Conservation (phyloP, 2,888 invertebrate genomes). For the Meliscaeva auricollis region DNA sequence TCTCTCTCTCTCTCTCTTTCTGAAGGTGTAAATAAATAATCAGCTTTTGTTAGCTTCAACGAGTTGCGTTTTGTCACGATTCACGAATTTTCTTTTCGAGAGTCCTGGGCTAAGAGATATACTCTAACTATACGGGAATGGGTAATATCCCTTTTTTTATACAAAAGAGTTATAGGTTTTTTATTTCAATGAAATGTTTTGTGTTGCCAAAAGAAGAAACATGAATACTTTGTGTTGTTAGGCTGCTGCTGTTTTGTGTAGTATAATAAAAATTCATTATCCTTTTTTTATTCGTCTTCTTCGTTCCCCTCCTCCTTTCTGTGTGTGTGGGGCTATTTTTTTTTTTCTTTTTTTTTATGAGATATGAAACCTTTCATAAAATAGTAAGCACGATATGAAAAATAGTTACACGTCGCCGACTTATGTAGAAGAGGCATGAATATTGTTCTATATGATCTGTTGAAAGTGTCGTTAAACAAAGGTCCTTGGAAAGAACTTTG, state of each 20-base stretch:
- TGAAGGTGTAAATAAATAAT: constrained; percentile 74
- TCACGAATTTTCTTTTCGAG: constrained; percentile 54
- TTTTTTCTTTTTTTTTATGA: constrained; percentile 7
- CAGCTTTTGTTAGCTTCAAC: constrained; percentile 74
- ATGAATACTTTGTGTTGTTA: constrained; percentile 40
- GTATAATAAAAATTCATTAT: constrained; percentile 74
- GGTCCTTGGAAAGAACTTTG: constrained; percentile 34
- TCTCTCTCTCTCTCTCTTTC: neutral
- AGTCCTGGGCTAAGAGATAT: neutral
- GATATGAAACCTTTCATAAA: constrained; percentile 35
- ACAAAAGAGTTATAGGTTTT: constrained; percentile 31
- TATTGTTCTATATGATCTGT: constrained; percentile 74
- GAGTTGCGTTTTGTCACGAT: constrained; percentile 74
- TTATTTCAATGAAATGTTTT: constrained; percentile 32
- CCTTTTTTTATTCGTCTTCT: no score
- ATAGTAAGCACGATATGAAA: constrained; percentile 52
- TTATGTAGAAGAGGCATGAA: constrained; percentile 55
- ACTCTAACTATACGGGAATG: no score
- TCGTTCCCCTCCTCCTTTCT: constrained; percentile 39
- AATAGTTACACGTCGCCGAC: constrained; percentile 42
- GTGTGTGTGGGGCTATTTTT: no score
- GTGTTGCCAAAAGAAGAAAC: constrained; percentile 6
- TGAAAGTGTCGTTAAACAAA: constrained; percentile 72
- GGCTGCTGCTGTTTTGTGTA: constrained; percentile 42
- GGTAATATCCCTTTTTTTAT: constrained; percentile 45